Percentiles rank a stretch among this genome's conserved stretches.
Conservation (phyloP, 2,113 vertebrate species). For the Bujurquina vittata region DNA sequence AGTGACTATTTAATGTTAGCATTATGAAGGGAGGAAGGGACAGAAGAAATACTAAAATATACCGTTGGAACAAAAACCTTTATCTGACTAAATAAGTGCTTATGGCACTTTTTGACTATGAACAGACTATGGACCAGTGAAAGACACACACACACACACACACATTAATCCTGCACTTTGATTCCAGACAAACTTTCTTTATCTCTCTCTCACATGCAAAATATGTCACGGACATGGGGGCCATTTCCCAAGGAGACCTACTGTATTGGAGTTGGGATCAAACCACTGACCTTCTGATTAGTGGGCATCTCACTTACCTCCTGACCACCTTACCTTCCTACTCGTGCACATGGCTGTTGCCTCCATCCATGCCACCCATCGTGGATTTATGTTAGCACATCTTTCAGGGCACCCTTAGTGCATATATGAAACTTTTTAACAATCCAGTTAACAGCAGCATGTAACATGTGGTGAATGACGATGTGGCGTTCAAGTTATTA, state of each 20-base stretch:
- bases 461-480: no score
- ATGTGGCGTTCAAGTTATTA: not conserved
- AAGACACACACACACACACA: not conserved
- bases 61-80: not conserved
- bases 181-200: no score
- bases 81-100: not conserved
- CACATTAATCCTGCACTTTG: not conserved
- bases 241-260: not conserved
- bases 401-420: not conserved
- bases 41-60: not conserved
- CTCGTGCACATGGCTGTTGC: not conserved
- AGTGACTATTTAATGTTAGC: not conserved
- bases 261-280: not conserved
- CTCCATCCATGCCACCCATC: not conserved
- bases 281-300: not conserved
- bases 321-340: not conserved
- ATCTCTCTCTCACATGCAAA: no score
- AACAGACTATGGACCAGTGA: not conserved
- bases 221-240: not conserved
- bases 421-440: no score
- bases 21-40: not conserved
- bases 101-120: not conserved
- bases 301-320: not conserved
- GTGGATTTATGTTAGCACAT: not conserved
- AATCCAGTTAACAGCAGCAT: no score